A percentile compares a stretch with the other conserved stretches of the same genome.
phyloP scores from a whole-genome alignment of 2,888 invertebrate species.

The Hydroisotoma schaefferi region DNA sequence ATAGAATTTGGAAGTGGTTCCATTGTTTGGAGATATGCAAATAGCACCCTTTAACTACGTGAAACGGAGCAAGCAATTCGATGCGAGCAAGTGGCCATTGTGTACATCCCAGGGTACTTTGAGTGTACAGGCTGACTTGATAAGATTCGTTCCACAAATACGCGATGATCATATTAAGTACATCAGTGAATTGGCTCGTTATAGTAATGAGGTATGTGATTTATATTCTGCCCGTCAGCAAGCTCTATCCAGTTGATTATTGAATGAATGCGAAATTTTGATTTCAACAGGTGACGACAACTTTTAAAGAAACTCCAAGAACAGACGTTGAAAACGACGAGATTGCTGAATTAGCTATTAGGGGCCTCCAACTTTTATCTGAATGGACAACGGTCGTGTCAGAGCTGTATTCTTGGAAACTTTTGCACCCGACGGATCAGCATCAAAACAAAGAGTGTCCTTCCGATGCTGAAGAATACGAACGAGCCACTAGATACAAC shows the following conservation, averaged over 20 bases:
- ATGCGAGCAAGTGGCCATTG: conserved; percentile 80
- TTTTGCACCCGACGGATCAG: conserved; percentile 95
- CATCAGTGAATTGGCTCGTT: conserved; percentile 61
- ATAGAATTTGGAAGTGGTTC: conserved; percentile 87
- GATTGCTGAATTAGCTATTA: conserved; percentile 58
- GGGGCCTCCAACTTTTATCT: conserved; percentile 87
- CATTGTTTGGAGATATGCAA: conserved; percentile 98
- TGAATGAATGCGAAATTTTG: background rate
- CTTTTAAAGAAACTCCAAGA: conserved; percentile 58
- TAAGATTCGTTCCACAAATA: conserved; percentile 90
- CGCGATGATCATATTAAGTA: conserved; percentile 96
- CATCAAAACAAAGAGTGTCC: conserved; percentile 93
- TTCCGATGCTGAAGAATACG: conserved; percentile 95
- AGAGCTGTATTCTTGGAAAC: conserved; percentile 95
- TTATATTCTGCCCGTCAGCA: background rate
- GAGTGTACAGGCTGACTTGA: conserved; percentile 88
- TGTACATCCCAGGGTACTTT: conserved; percentile 75
- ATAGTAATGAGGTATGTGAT: conserved; percentile 14
- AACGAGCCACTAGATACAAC: conserved; percentile 94
- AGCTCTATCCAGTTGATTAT: background rate
- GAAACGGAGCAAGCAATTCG: conserved; percentile 87
- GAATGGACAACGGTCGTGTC: conserved; percentile 97
- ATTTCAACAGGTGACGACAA: conserved; percentile 54
- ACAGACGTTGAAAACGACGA: conserved; percentile 54
- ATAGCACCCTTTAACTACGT: conserved; percentile 98